A percentile compares a stretch with the other conserved stretches of the same genome.
These are phyloP conservation scores for Tipula lateralis DNA, from an alignment of 2,888 invertebrate species.

Conservation along the genomic window DNA sequence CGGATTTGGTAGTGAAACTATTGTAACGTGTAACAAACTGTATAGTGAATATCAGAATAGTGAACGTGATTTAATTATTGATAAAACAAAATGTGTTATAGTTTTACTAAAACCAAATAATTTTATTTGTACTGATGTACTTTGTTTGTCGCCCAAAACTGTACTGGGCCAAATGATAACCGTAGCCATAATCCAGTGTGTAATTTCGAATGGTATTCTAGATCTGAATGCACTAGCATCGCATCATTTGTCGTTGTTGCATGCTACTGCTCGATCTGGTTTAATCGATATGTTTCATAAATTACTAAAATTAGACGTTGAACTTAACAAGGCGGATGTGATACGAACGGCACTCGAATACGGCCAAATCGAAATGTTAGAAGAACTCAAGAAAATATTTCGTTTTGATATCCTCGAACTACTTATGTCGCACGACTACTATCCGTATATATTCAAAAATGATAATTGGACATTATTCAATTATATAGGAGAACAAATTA, in stretches of 20 bases:
- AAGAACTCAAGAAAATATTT: not conserved
- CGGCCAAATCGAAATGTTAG: not conserved
- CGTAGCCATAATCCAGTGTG: not conserved
- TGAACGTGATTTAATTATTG: not conserved
- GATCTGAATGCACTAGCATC: not conserved
- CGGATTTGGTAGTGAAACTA: not conserved
- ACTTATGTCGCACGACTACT: not conserved
- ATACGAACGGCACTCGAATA: not conserved
- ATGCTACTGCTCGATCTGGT: not conserved
- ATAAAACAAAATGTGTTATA: not conserved
- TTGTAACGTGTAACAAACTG: not conserved
- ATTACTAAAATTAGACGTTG: not conserved
- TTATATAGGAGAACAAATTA: not conserved
- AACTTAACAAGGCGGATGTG: not conserved
- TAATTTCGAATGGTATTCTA: not conserved
- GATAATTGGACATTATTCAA: not conserved
- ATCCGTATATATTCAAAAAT: not conserved
- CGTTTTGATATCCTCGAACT: not conserved
- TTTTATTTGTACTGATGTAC: not conserved
- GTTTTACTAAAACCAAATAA: not conserved
- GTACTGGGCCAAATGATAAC: not conserved
- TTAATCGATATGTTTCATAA: not conserved
- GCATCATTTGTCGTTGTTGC: not conserved
- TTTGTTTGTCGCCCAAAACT: not conserved
- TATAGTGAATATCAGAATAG: not conserved